These are phyloP conservation scores for Oscheius sp. DNA, from an alignment of 2,888 invertebrate genomes.

Conservation along the genomic window DNA sequence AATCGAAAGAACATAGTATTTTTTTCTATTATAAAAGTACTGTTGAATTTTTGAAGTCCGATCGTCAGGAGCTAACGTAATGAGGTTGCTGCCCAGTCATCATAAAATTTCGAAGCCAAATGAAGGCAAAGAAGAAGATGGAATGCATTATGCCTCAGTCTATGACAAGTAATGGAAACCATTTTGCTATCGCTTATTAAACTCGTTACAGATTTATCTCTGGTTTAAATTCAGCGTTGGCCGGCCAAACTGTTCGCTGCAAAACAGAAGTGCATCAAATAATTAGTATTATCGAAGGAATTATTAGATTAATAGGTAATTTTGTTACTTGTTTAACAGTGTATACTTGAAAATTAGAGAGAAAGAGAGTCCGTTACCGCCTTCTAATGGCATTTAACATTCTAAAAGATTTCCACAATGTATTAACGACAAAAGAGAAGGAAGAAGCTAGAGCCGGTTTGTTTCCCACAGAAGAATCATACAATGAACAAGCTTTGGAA, in stretches of 20 bases:
- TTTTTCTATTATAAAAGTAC: too few relatives aligned
- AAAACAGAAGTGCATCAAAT: slow-evolving; percentile 11
- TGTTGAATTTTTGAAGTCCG: too few relatives aligned
- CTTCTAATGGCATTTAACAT: slow-evolving; percentile 34
- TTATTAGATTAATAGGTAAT: slow-evolving; percentile 15
- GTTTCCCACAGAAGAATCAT: slow-evolving; percentile 16
- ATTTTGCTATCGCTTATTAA: not conserved
- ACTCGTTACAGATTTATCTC: slow-evolving; percentile 21
- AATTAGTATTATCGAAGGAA: slow-evolving; percentile 2
- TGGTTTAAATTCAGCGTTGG: slow-evolving; percentile 1
- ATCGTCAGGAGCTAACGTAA: too few relatives aligned
- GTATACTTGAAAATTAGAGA: slow-evolving; percentile 15
- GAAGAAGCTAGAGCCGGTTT: slow-evolving; percentile 22
- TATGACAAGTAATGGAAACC: slow-evolving; percentile 25
- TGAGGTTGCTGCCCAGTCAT: not conserved
- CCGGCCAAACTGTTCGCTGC: not conserved
- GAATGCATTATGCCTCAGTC: slow-evolving; percentile 5
- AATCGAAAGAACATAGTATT: too few relatives aligned
- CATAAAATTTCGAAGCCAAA: not conserved
- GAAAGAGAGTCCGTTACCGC: slow-evolving; percentile 23
- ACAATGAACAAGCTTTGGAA: slow-evolving; percentile 9
- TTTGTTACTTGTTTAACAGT: too few relatives aligned
- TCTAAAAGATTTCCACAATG: slow-evolving; percentile 26
- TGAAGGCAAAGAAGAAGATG: not conserved
- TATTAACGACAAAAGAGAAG: slow-evolving; percentile 7